Evolutionary conservation across 2,888 invertebrate species (phyloP), one percentile per base, ranked within the genome.

Genomic region (Cephus sareptanus): DNA sequence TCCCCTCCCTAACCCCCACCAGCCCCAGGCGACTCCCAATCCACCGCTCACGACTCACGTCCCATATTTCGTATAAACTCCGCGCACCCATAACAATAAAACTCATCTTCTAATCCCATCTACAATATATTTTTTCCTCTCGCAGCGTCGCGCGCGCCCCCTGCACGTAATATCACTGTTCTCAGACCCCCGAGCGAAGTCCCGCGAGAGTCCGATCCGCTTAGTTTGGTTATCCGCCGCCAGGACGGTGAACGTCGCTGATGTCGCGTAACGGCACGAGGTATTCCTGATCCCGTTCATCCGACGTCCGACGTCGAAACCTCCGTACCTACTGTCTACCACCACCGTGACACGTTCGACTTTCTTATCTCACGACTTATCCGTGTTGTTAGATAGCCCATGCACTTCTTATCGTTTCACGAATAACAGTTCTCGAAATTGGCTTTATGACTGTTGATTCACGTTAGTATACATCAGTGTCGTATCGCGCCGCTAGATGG

Each of bases 371-470:
- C 56, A 56, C 56, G 56, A 23, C 56, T 56, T 56, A 56, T 56
- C 56, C 56, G 9, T 56, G 56, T 4, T 56, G 56, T 15, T 78
- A 78, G 73, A 74, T 77, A 79, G 74, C 76, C 76, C 73, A 77
- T 76, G 80, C 81, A 78, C 75, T 75, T 73, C 69, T 81, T 83
- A 82, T 83, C 81, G 79, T 76, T 75, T 75, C 83, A 81, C 82
- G 87, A 85, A 85, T 85, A 87, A 86, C 85, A 85, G 80, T 88
- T 86, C 84, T 83, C 81, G 84, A 88, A 87, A 88, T 83, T 85
- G 82, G 76, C 80, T 81, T 81, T 78, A 81, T 81, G 81, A 77
- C 75, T 78, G 71, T 78, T 75, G 81, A 83, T 80, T 83, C 56
- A 56, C 56, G 23, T 56, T 56, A 23, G 56, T 56, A 9, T 56